These are phyloP conservation scores for Thomomys bottae DNA, from an alignment of 2,113 vertebrate species.

Conservation along the genomic window DNA sequence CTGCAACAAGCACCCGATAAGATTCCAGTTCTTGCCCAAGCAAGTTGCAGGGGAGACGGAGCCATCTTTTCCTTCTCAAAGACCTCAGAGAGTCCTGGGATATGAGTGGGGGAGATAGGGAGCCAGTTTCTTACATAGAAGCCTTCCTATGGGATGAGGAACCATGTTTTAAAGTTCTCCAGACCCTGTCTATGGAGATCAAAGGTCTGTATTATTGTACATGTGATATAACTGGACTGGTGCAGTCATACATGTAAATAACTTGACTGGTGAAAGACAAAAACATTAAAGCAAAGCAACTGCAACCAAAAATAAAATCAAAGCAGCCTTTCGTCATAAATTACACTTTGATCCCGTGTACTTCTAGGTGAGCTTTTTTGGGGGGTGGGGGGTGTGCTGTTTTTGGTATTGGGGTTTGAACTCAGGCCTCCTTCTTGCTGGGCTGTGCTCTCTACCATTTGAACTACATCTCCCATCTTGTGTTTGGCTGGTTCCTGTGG, in stretches of 20 bases:
- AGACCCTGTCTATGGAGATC: conserved; percentile 43
- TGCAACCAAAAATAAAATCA: conserved; percentile 2
- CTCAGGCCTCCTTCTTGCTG: too few relatives aligned
- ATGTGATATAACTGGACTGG: background rate
- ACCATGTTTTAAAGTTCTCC: background rate
- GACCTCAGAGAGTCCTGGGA: background rate
- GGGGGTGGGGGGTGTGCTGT: too few relatives aligned
- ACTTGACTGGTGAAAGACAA: conserved; percentile 39
- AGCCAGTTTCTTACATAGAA: background rate
- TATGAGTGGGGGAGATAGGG: background rate
- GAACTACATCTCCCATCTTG: too few relatives aligned
- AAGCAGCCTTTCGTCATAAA: conserved; percentile 53
- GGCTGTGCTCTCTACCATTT: too few relatives aligned
- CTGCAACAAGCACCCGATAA: conserved; percentile 25
- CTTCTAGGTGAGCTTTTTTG: background rate
- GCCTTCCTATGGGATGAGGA: background rate
- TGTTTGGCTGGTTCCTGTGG: too few relatives aligned
- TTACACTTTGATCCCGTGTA: conserved; percentile 57
- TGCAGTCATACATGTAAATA: conserved; percentile 44
- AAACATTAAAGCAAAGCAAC: conserved; percentile 57
- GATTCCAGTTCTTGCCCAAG: background rate
- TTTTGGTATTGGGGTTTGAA: too few relatives aligned
- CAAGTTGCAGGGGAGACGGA: background rate
- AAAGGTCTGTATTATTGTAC: conserved; percentile 43
- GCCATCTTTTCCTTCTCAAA: background rate